phyloP scores from a whole-genome alignment of 64 coral and sea anemone genomes.

The Dendrophyllia cribrosa region DNA sequence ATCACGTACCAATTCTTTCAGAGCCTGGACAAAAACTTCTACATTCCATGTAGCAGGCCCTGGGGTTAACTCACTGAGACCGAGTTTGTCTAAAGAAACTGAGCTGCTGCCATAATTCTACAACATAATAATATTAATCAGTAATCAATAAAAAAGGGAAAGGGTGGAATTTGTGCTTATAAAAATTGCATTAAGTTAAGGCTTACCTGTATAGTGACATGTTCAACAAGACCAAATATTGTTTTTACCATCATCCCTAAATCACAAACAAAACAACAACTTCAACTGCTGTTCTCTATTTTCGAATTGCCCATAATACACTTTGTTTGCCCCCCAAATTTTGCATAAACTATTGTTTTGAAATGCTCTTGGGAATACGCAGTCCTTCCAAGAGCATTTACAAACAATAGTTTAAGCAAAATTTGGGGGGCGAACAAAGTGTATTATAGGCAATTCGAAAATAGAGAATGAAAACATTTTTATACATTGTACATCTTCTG shows the following conservation, averaged over 20 bases:
- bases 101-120: slow-evolving; percentile 81
- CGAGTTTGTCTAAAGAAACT: slow-evolving; percentile 74
- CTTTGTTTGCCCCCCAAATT: too few relatives aligned
- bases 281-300: background rate
- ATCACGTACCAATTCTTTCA: slow-evolving; percentile 86
- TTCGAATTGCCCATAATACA: too few relatives aligned
- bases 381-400: too few relatives aligned
- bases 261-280: background rate
- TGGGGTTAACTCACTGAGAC: slow-evolving; percentile 67
- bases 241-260: slow-evolving; percentile 97
- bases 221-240: slow-evolving; percentile 75
- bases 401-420: too few relatives aligned
- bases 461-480: too few relatives aligned
- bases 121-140: slow-evolving; percentile 20
- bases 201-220: slow-evolving; percentile 83
- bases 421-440: too few relatives aligned
- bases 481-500: too few relatives aligned
- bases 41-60: slow-evolving; percentile 83
- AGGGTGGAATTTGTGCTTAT: too few relatives aligned
- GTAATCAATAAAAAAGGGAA: background rate
- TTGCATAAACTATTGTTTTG: too few relatives aligned
- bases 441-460: too few relatives aligned
- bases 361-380: too few relatives aligned
- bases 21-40: slow-evolving; percentile 93
- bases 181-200: too few relatives aligned